Base-by-base conservation (phyloP, 2,797 vertebrate species). In the Chelonia mydas region DNA sequence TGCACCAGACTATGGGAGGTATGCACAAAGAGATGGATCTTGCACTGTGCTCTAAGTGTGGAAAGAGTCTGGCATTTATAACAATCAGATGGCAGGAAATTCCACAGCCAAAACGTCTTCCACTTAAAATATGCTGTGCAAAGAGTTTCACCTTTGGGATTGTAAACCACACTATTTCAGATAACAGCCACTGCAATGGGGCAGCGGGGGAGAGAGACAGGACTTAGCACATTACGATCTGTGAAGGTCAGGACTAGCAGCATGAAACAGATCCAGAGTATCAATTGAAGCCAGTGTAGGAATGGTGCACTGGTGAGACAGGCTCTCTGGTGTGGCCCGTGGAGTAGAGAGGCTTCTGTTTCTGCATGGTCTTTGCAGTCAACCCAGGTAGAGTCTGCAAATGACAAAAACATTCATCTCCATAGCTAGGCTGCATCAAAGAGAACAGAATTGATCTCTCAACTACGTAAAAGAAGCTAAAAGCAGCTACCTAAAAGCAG, bases 401-500 rank as follows among this genome's bases (percentile, higher is more conserved):
- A 88, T 55, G 45, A 45, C 55, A 83, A 54, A 21, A 77, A 21
- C 61, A 81, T 89, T 90, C 37, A 28, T 59, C 53, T 68, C 85
- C n/a, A 7, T 28, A 89, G 76, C 15, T 33, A 50, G 90, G 41
- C 86, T 92, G 81, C 81, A 7, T 3, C 54, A 57, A 86, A 85
- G 86, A 88, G 53, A 5, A 23, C 49, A 92, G 11, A 10, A 31
- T 7, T 13, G 50, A 83, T 89, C 65, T 33, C 88, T 85, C 84
- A 92, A 28, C 49, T 88, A 55, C 28, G 28, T 41, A 79, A 92
- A 21, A 51, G 41, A 41, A 41, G 83, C 41, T 90, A 65, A 89
- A 84, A 89, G 41, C 65, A 90, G 23, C 41, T 91, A 41, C 81
- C 37, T 91, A 68, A 89, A 84, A 88, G 45, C 68, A 91, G 23